Evolutionary conservation across 2,888 invertebrate species (phyloP).

Genomic region (Cantharis nigra): DNA sequence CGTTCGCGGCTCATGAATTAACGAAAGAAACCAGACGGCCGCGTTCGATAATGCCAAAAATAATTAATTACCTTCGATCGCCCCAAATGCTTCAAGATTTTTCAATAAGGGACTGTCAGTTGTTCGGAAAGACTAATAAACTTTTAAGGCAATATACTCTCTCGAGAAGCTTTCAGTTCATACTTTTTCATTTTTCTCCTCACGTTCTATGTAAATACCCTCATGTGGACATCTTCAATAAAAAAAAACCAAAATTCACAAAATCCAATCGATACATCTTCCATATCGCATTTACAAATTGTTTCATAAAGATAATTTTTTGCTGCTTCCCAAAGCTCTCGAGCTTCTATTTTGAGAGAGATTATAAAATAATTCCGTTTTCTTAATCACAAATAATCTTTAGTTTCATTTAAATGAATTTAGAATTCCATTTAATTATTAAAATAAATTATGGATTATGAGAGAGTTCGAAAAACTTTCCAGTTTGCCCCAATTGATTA

Average conservation of each 20-base stretch:
- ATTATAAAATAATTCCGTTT: background rate
- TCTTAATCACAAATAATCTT: background rate
- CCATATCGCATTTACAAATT: background rate
- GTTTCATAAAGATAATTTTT: background rate
- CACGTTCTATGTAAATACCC: constrained; percentile 23
- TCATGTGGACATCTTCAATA: constrained; percentile 6
- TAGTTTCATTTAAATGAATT: background rate
- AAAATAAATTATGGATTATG: background rate
- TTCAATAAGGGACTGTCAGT: constrained; percentile 60
- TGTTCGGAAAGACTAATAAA: constrained; percentile 51
- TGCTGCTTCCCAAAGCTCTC: background rate
- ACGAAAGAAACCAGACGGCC: constrained; percentile 67
- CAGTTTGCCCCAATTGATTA: background rate
- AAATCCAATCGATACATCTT: background rate
- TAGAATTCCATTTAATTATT: background rate
- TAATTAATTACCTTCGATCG: constrained; percentile 74
- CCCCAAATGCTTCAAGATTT: constrained; percentile 66
- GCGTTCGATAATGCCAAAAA: constrained; percentile 73
- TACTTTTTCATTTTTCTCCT: constrained; percentile 21
- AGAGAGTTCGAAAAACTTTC: background rate
- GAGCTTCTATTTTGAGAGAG: background rate
- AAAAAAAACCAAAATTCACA: background rate
- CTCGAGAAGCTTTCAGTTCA: constrained; percentile 16
- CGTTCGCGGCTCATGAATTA: constrained; percentile 69
- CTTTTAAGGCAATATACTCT: constrained; percentile 43